These are phyloP conservation scores for Aleiodes leptofemur DNA, from an alignment of 2,888 invertebrate species.

Conservation along the genomic window DNA sequence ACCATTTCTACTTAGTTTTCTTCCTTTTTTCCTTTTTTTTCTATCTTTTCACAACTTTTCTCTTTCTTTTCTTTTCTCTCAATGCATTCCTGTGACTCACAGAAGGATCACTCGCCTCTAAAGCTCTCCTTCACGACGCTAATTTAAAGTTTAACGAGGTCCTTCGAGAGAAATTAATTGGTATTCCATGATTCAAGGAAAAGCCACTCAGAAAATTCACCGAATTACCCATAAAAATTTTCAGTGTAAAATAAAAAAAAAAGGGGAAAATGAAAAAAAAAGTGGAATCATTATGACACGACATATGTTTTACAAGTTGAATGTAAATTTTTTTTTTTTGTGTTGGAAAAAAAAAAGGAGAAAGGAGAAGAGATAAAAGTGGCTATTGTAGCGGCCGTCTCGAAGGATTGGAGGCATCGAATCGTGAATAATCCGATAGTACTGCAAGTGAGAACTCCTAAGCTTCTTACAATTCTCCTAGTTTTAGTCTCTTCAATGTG, in stretches of 20 bases:
- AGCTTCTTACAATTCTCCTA: slow-evolving; percentile 53
- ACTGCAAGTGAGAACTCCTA: slow-evolving; percentile 49
- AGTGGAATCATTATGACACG: not conserved
- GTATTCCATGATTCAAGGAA: slow-evolving; percentile 43
- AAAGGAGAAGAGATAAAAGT: slow-evolving; percentile 13
- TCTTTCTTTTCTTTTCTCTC: slow-evolving; percentile 43
- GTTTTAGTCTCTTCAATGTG: slow-evolving; percentile 40
- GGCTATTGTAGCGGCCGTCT: slow-evolving; percentile 31
- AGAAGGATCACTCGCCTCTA: slow-evolving; percentile 24
- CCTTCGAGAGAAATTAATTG: slow-evolving; percentile 58
- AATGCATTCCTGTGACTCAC: slow-evolving; percentile 37
- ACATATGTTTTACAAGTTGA: not conserved
- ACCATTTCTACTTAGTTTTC: slow-evolving; percentile 11
- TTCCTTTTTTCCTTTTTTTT: not conserved
- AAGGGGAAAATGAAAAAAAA: not conserved
- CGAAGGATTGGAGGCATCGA: slow-evolving; percentile 47
- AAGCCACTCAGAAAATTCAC: not conserved
- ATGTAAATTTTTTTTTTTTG: slow-evolving; percentile 5
- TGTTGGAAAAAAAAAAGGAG: not conserved
- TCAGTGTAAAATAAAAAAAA: not conserved
- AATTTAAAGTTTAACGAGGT: slow-evolving; percentile 60
- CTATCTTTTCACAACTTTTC: slow-evolving; percentile 42
- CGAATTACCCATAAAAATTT: slow-evolving; percentile 12
- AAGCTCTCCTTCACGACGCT: slow-evolving; percentile 54
- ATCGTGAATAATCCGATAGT: slow-evolving; percentile 56